A percentile compares a stretch with the other conserved stretches of the same genome.
These are phyloP conservation scores for Copsychus sechellarum DNA, from an alignment of 2,113 vertebrate species.

Conservation along the genomic window DNA sequence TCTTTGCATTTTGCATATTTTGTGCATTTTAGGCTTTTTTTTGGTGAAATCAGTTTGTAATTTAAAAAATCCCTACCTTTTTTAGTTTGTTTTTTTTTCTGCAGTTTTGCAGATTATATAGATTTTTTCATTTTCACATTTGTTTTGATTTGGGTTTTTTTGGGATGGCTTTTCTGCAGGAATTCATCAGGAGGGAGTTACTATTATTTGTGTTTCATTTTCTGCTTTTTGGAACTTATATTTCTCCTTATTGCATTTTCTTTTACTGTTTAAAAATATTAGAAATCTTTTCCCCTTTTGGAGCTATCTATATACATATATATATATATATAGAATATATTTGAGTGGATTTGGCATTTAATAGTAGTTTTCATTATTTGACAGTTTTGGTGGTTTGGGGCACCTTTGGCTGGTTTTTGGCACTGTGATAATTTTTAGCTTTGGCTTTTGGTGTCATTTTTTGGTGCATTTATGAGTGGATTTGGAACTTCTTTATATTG, in stretches of 20 bases:
- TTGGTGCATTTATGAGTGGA: background rate
- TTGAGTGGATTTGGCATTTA: background rate
- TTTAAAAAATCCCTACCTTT: background rate
- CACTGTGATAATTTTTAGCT: background rate
- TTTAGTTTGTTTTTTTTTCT: background rate
- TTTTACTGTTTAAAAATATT: background rate
- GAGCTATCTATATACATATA: too few relatives aligned
- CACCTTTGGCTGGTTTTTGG: background rate
- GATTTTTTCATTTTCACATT: background rate
- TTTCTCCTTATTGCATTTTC: background rate
- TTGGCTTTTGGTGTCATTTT: background rate
- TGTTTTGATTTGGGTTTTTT: background rate
- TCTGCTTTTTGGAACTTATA: background rate
- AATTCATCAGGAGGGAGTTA: fast-evolving
- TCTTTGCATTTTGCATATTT: background rate
- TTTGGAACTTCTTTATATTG: background rate
- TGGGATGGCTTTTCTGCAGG: fast-evolving
- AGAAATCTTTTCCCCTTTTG: background rate
- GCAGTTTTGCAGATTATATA: background rate
- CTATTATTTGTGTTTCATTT: background rate
- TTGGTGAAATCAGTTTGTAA: background rate
- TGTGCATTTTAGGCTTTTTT: background rate
- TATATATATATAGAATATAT: background rate
- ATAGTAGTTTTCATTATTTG: background rate
- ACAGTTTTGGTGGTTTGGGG: background rate